A percentile compares a stretch with the other conserved stretches of the same genome.
These are phyloP conservation scores for Lineus longissimus DNA, from an alignment of 1,140 invertebrate genomes.

Conservation along the genomic window DNA sequence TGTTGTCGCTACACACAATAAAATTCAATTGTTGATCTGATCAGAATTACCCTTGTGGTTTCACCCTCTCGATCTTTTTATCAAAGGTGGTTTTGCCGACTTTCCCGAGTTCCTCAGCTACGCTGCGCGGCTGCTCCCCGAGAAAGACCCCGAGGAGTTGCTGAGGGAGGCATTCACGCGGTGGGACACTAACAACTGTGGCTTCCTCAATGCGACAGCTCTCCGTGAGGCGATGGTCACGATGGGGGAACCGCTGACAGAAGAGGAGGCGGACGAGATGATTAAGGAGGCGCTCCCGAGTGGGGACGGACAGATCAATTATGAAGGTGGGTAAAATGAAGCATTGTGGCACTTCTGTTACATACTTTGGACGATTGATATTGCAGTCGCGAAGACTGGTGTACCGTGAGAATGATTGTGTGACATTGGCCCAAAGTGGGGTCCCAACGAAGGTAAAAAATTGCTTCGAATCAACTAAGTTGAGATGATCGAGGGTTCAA, in stretches of 20 bases:
- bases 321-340: constrained; percentile 9
- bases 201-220: neutral
- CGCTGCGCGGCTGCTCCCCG: neutral
- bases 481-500: too few species aligned
- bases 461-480: neutral
- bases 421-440: neutral
- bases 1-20: neutral
- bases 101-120: neutral
- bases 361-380: too few species aligned
- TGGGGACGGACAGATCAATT: constrained; percentile 59
- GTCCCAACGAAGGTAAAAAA: neutral
- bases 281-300: constrained; percentile 83
- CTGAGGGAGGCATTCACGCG: neutral
- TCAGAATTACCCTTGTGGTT: neutral
- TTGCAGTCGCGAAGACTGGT: too few species aligned
- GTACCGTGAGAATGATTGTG: neutral
- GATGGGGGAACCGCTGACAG: neutral
- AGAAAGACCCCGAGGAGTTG: neutral
- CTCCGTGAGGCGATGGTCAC: neutral
- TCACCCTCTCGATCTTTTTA: neutral
- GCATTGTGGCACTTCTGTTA: too few species aligned
- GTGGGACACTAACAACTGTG: neutral
- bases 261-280: constrained; percentile 87
- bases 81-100: neutral
- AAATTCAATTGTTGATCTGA: neutral